phyloP scores from a whole-genome alignment of 23 tunicate genomes.

The Pegea sp. region DNA sequence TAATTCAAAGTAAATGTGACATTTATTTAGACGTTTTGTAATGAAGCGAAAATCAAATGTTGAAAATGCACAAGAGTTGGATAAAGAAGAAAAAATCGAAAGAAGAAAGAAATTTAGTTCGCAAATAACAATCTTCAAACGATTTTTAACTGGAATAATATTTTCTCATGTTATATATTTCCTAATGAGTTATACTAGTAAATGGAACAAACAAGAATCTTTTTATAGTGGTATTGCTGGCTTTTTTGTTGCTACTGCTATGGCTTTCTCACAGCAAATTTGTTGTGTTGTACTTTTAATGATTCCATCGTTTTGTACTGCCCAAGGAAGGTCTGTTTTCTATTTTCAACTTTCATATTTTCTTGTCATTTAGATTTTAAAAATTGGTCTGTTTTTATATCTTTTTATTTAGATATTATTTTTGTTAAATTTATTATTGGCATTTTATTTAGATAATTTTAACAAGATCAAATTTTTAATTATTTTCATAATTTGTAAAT shows the following conservation, averaged over 20 bases:
- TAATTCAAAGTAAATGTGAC: no score
- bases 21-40: conserved; percentile 26
- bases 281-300: conserved; percentile 32
- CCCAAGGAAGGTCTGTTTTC: conserved; percentile 56
- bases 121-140: conserved; percentile 6
- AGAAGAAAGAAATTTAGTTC: conserved; percentile 6
- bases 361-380: no score
- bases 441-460: no score
- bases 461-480: no score
- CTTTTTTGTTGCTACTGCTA: conserved; percentile 38
- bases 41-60: conserved; percentile 15
- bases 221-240: conserved; percentile 37
- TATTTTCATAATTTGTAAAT: no score
- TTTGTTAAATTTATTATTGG: no score
- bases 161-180: conserved; percentile 39
- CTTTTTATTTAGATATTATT: no score
- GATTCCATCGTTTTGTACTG: conserved; percentile 52
- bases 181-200: conserved; percentile 40
- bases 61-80: conserved; percentile 2
- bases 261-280: conserved; percentile 52
- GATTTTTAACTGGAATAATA: conserved; percentile 40
- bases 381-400: no score
- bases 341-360: no score
- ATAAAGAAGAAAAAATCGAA: conserved; percentile 5
- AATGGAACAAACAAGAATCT: conserved; percentile 36